Conservation (phyloP, 2,113 vertebrate genomes). For the Cathartes aura region DNA sequence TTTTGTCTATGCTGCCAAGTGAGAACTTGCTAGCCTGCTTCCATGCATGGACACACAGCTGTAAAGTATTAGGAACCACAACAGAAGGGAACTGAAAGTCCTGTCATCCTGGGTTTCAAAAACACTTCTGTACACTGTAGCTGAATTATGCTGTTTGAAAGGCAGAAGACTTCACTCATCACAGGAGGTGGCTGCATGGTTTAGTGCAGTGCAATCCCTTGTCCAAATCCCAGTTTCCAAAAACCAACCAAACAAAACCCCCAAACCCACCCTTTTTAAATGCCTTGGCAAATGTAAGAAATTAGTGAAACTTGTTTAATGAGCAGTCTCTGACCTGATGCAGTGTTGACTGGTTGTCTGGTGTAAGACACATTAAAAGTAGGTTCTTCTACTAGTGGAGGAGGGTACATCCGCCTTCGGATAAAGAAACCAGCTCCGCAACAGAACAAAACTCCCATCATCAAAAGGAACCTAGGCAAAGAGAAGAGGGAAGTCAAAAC, state of each 20-base stretch:
- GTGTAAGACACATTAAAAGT: slow-evolving; percentile 96
- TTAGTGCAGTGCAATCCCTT: neutral
- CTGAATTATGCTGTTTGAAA: neutral
- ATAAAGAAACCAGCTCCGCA: slow-evolving; percentile 96
- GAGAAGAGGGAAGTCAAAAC: neutral
- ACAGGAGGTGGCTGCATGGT: neutral
- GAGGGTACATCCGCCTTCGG: slow-evolving; percentile 92
- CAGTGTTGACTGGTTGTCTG: slow-evolving; percentile 82
- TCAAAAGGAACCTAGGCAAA: slow-evolving; percentile 89
- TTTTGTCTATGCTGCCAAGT: neutral
- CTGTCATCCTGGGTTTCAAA: neutral
- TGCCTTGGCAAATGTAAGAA: neutral
- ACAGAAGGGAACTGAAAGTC: neutral
- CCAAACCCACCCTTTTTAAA: neutral
- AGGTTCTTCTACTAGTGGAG: slow-evolving; percentile 89
- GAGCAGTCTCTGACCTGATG: slow-evolving; percentile 83
- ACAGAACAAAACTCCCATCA: slow-evolving; percentile 98
- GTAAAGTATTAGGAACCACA: neutral
- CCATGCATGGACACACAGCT: neutral
- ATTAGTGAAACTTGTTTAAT: neutral
- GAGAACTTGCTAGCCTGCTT: neutral
- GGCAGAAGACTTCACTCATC: neutral
- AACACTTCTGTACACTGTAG: neutral
- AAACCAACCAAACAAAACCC: neutral
- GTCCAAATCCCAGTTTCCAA: neutral